Evolutionary conservation across 1,140 invertebrate genomes (phyloP).

Genomic region (Cyclina sinensis): DNA sequence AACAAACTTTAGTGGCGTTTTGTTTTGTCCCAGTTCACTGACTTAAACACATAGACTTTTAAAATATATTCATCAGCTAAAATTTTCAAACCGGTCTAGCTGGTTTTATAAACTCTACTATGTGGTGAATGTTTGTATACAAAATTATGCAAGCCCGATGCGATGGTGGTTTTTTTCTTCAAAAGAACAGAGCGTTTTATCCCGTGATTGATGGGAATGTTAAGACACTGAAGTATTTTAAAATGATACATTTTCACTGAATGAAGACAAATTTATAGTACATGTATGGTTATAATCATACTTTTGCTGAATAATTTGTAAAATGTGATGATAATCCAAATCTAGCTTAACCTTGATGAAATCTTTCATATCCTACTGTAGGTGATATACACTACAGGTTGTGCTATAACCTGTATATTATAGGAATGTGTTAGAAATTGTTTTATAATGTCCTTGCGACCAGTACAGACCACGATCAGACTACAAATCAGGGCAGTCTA

Average conservation of each 20-base stretch:
- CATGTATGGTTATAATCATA: no score
- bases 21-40: constrained; percentile 5
- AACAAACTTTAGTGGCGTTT: constrained; percentile 22
- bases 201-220: neutral
- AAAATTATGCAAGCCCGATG: neutral
- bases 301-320: no score
- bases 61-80: constrained; percentile 27
- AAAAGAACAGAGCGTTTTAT: neutral
- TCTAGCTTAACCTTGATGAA: no score
- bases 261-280: neutral
- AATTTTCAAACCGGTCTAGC: constrained; percentile 27
- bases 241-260: constrained; percentile 19
- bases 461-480: no score
- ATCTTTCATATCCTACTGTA: no score
- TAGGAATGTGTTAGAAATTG: no score
- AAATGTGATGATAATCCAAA: no score
- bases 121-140: neutral
- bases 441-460: no score
- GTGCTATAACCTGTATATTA: no score
- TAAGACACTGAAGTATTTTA: neutral
- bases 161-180: neutral
- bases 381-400: no score
- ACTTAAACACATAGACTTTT: constrained; percentile 28
- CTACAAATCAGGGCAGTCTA: no score
- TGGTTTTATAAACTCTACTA: neutral